These are phyloP conservation scores for Rostrhamus sociabilis DNA, from an alignment of 2,797 vertebrate species.

Conservation along the genomic window DNA sequence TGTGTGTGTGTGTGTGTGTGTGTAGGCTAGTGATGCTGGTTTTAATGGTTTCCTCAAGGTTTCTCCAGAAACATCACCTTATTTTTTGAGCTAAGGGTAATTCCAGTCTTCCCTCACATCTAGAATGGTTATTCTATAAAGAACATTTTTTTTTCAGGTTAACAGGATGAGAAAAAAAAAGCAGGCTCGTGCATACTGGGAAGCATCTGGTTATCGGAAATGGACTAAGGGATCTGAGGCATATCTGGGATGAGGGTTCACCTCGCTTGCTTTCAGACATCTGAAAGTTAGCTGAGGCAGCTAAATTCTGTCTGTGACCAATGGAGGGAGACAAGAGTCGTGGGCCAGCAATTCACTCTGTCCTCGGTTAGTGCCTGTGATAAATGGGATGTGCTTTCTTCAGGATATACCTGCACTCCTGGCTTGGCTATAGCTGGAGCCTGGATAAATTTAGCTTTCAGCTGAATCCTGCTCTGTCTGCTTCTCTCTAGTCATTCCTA, in stretches of 20 bases:
- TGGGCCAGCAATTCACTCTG: not conserved
- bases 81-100: not conserved
- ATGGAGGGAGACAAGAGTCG: not conserved
- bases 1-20: too few species aligned
- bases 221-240: not conserved
- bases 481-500: not conserved
- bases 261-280: not conserved
- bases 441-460: not conserved
- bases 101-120: not conserved
- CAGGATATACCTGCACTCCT: not conserved
- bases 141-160: not conserved
- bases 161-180: not conserved
- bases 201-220: not conserved
- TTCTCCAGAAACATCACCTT: not conserved
- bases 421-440: not conserved
- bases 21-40: not conserved
- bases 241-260: not conserved
- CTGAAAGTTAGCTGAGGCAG: not conserved
- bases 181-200: rapidly evolving
- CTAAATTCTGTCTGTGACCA: not conserved
- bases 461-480: not conserved
- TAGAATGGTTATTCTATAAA: not conserved
- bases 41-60: not conserved
- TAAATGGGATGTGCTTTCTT: not conserved
- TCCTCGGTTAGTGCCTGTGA: not conserved